These are phyloP conservation scores for Dromiciops gliroides DNA, from an alignment of 2,113 vertebrate species.

Conservation along the genomic window DNA sequence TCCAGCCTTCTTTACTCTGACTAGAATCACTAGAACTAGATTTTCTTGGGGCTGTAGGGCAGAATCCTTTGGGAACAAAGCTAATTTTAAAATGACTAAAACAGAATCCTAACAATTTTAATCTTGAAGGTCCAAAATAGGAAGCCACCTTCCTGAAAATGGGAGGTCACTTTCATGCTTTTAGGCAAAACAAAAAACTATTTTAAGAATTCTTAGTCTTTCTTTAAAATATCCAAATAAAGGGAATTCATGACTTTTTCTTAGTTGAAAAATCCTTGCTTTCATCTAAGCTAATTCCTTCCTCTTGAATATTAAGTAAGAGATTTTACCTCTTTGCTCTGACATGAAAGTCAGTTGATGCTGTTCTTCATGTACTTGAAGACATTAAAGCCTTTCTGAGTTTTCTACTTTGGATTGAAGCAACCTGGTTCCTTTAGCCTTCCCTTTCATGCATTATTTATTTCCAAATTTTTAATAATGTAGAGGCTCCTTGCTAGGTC, in stretches of 20 bases:
- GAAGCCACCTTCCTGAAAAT: neutral
- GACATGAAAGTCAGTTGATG: neutral
- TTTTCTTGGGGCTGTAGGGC: neutral
- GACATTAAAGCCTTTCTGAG: neutral
- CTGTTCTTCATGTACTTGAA: neutral
- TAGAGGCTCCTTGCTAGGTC: neutral
- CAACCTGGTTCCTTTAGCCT: neutral
- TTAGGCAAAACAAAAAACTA: neutral
- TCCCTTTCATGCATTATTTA: neutral
- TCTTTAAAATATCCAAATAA: neutral
- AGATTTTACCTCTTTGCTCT: neutral
- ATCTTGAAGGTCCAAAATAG: neutral
- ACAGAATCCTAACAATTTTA: neutral
- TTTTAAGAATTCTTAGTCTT: neutral
- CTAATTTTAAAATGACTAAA: neutral
- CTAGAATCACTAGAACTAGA: neutral
- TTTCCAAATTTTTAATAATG: neutral
- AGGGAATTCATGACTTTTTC: neutral
- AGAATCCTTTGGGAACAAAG: neutral
- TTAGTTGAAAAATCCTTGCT: neutral
- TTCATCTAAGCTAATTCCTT: neutral
- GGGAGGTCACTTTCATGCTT: neutral
- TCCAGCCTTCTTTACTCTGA: neutral
- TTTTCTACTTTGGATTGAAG: neutral
- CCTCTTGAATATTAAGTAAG: neutral